Percentiles rank a stretch among this genome's conserved stretches.
phyloP scores from a whole-genome alignment of 2,888 invertebrate species.

The Chalcosyrphus nemorum region DNA sequence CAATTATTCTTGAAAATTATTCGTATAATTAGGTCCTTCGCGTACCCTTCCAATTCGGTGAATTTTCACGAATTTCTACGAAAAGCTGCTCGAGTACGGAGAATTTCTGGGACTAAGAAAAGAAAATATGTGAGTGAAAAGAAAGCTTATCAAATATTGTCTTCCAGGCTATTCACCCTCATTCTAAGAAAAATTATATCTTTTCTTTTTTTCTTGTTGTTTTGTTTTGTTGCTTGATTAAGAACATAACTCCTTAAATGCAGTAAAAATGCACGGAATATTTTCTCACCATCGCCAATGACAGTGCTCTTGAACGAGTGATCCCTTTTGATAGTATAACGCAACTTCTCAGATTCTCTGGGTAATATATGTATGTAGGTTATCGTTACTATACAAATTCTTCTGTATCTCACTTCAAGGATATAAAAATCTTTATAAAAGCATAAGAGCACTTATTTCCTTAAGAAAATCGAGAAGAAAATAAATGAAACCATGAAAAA shows the following conservation, averaged over 20 bases:
- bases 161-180: too few relatives aligned
- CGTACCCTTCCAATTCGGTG: too few relatives aligned
- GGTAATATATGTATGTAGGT: not conserved
- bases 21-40: too few relatives aligned
- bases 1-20: too few relatives aligned
- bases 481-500: constrained; percentile 40
- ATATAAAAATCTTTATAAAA: constrained; percentile 37
- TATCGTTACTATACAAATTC: constrained; percentile 48
- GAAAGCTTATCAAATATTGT: too few relatives aligned
- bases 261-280: constrained; percentile 33
- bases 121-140: too few relatives aligned
- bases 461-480: constrained; percentile 34
- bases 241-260: constrained; percentile 31
- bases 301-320: constrained; percentile 55
- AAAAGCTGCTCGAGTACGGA: too few relatives aligned
- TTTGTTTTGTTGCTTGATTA: constrained; percentile 46
- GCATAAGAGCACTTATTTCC: constrained; percentile 67
- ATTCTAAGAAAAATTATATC: too few relatives aligned
- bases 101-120: too few relatives aligned
- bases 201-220: constrained; percentile 1
- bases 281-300: constrained; percentile 1
- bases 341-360: constrained; percentile 20
- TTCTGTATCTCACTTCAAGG: constrained; percentile 23
- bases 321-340: constrained; percentile 63
- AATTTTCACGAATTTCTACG: too few relatives aligned